phyloP scores from a whole-genome alignment of 1,140 invertebrate species.

The Dufourea novaeangliae region DNA sequence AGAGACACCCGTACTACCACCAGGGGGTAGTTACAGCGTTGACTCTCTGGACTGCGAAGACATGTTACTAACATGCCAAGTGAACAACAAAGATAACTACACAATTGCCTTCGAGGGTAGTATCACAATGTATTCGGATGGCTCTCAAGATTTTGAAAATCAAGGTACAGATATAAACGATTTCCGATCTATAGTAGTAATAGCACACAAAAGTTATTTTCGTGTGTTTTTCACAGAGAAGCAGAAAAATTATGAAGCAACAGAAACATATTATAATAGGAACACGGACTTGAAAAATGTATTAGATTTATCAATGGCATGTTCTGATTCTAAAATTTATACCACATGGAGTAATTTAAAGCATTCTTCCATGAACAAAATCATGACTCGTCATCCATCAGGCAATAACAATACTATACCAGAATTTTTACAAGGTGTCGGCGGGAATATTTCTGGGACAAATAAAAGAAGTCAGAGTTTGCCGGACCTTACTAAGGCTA shows the following conservation, averaged over 20 bases:
- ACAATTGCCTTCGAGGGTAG: conserved; percentile 96
- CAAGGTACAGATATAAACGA: conserved; percentile 80
- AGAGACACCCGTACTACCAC: conserved; percentile 86
- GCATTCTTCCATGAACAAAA: conserved; percentile 78
- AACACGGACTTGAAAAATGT: conserved; percentile 75
- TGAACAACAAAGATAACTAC: conserved; percentile 95
- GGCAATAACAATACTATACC: conserved; percentile 88
- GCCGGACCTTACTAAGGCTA: conserved; percentile 73
- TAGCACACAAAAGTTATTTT: conserved; percentile 2
- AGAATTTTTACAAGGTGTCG: conserved; percentile 71
- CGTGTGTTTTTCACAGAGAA: conserved; percentile 71
- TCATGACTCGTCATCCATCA: conserved; percentile 86
- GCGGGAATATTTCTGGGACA: conserved; percentile 53
- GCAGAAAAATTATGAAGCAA: conserved; percentile 71
- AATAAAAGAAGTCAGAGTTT: conserved; percentile 76
- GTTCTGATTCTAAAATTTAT: conserved; percentile 89
- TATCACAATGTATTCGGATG: conserved; percentile 91
- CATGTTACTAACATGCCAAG: conserved; percentile 93
- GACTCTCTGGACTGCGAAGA: conserved; percentile 96
- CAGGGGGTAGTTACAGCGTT: conserved; percentile 90
- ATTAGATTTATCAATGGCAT: conserved; percentile 89
- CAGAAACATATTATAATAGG: conserved; percentile 74
- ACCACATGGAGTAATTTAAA: conserved; percentile 93
- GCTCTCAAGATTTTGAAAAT: conserved; percentile 88
- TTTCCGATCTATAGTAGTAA: neutral